A percentile compares a stretch with the other conserved stretches of the same genome.
Conservation (phyloP, 2,113 vertebrate genomes). For the Tylochromis polylepis region DNA sequence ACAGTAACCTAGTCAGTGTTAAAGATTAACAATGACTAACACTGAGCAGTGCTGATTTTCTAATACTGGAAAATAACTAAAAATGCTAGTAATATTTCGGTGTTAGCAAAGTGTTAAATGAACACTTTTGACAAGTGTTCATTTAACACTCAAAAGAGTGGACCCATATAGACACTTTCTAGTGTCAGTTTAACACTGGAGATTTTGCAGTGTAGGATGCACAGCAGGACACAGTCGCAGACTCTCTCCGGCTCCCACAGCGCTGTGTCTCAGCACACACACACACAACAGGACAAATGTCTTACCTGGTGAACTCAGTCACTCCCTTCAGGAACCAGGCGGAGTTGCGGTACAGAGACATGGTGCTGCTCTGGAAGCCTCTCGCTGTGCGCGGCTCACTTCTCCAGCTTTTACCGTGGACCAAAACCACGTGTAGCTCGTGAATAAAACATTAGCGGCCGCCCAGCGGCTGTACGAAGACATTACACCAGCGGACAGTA, state of each 20-base stretch:
- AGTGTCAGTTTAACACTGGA: too few species aligned
- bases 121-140: too few species aligned
- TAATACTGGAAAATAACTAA: too few species aligned
- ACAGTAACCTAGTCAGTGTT: too few species aligned
- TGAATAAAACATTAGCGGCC: background rate
- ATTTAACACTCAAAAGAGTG: too few species aligned
- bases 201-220: too few species aligned
- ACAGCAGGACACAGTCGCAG: background rate
- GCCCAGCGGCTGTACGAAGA: background rate
- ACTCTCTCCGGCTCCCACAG: background rate
- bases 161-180: too few species aligned
- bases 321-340: slow-evolving; percentile 77
- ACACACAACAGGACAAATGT: background rate
- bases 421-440: slow-evolving; percentile 47
- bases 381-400: slow-evolving; percentile 9
- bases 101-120: too few species aligned
- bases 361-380: slow-evolving; percentile 47
- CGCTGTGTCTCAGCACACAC: background rate
- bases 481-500: background rate
- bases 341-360: slow-evolving; percentile 79
- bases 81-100: too few species aligned
- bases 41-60: too few species aligned
- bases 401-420: slow-evolving; percentile 36
- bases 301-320: slow-evolving; percentile 77
- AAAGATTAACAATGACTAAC: too few species aligned